Base-by-base conservation (phyloP, 2,797 vertebrate genomes). In the Fistularia tabacaria region DNA sequence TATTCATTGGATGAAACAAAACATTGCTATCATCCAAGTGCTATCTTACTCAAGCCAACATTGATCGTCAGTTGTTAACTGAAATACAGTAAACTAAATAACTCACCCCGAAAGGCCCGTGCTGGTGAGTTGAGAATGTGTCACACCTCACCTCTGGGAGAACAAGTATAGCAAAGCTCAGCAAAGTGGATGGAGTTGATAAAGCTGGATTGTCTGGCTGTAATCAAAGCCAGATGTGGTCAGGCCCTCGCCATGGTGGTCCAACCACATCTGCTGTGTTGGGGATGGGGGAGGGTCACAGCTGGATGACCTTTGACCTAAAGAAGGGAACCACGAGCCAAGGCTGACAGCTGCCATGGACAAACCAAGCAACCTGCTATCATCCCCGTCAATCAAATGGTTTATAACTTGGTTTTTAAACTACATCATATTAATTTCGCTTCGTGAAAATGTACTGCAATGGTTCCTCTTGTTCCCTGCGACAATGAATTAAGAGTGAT, bases 141-240 rank as follows among this genome's bases (percentile, higher is more conserved):
- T 86, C 84, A 84, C 82, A 85, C 72, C 64, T 85, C 79, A 84
- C 83, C 75, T 84, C 71, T 80, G 83, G 71, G 77, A 76, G 83
- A 82, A 73, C 55, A 76, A 82, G 82, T 70, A 76, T 57, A 80
- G 73, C 75, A 80, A 73, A 74, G 79, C 80, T 79, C 80, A 76
- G 85, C 54, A 62, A 81, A 84, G 86, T 89, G 84, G 73, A 88
- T 81, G 79, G 77, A 80, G 86, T 77, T 84, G 89, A 91, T 92
- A 90, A 89, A 88, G 84, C 88, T 80, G 84, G 83, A 88, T 88
- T 90, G 89, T 91, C 86, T 90, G 86, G 83, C 69, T 68, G 56
- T 90, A 91, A 91, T 90, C 87, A 90, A 83, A 85, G 79, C 85
- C 90, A 92, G 90, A 91, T 92, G 91, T 84, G 86, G 76, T 64